Conservation (phyloP, 2,797 vertebrate species). For the Acropternis orthonyx region DNA sequence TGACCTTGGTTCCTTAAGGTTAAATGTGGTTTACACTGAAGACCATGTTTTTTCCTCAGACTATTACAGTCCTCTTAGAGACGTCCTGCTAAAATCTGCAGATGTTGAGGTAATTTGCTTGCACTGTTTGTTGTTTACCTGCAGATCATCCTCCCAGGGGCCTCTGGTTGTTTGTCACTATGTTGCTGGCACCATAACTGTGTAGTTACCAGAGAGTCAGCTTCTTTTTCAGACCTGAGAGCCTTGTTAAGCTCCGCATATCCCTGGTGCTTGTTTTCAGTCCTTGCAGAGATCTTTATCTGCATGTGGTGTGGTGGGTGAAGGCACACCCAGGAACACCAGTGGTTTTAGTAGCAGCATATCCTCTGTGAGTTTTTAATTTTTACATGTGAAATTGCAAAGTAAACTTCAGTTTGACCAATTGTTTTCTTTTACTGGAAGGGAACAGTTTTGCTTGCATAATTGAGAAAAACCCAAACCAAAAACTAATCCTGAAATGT, state of each 20-base stretch:
- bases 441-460: not conserved
- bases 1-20: constrained; percentile 91
- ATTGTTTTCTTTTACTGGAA: not conserved
- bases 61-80: constrained; percentile 90
- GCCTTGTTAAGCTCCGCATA: not conserved
- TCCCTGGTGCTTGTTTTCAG: constrained; percentile 23
- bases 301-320: not conserved
- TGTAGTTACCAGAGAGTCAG: not conserved
- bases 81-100: constrained; percentile 89
- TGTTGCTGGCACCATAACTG: not conserved
- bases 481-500: not conserved
- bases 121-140: constrained; percentile 14
- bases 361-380: not conserved
- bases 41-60: constrained; percentile 96
- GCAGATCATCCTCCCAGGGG: not conserved
- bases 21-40: constrained; percentile 98
- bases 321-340: constrained; percentile 58
- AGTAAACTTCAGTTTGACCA: not conserved
- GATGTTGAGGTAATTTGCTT: constrained; percentile 84
- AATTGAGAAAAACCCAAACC: not conserved
- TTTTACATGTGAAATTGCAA: constrained; percentile 17
- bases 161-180: not conserved
- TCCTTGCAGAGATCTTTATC: constrained; percentile 56
- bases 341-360: constrained; percentile 6
- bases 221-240: not conserved